phyloP scores from a whole-genome alignment of 1,140 invertebrate genomes.

The Caerostris extrusa region DNA sequence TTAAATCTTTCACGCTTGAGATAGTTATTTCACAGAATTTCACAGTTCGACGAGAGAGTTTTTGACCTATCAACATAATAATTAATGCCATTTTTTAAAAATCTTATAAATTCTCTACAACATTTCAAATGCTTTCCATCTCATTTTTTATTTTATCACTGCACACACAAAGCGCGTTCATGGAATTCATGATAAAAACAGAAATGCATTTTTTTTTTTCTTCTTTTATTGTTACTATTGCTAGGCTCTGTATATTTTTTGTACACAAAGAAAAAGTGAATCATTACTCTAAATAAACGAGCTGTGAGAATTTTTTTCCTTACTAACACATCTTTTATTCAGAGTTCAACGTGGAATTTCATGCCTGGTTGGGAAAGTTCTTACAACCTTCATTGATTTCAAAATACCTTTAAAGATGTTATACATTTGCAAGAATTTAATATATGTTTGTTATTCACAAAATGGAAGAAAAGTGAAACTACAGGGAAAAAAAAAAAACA shows the following conservation, averaged over 20 bases:
- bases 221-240: not conserved
- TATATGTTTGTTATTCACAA: too few relatives aligned
- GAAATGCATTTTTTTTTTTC: not conserved
- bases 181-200: not conserved
- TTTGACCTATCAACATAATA: not conserved
- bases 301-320: not conserved
- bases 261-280: not conserved
- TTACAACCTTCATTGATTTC: not conserved
- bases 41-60: not conserved
- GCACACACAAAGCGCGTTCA: not conserved
- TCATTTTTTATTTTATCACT: not conserved
- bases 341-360: not conserved
- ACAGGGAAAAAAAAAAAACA: too few relatives aligned
- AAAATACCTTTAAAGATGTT: not conserved
- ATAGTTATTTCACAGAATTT: not conserved
- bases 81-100: not conserved
- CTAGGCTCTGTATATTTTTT: not conserved
- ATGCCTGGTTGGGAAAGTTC: not conserved
- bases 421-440: too few relatives aligned
- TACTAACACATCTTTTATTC: not conserved
- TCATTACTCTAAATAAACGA: not conserved
- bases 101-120: not conserved
- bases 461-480: too few relatives aligned
- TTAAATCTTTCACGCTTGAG: too few relatives aligned
- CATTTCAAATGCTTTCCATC: not conserved